A percentile compares a stretch with the other conserved stretches of the same genome.
Conservation (phyloP, 2,113 vertebrate species). For the Phocoena phocoena region DNA sequence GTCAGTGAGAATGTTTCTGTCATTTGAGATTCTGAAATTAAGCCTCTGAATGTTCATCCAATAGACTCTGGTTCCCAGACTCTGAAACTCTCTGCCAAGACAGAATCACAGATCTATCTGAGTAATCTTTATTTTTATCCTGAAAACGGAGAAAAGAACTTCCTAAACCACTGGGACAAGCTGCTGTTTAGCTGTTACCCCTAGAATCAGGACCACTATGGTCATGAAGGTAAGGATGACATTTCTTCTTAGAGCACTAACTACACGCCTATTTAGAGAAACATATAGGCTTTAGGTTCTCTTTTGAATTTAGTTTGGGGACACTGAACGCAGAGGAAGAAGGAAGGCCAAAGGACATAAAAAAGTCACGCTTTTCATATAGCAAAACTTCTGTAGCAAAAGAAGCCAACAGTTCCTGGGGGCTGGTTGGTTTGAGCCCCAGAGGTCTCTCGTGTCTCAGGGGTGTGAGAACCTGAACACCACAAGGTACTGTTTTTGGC, state of each 20-base stretch:
- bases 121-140: slow-evolving; percentile 46
- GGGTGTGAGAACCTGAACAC: background rate
- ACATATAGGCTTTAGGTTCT: background rate
- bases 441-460: background rate
- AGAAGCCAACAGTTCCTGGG: background rate
- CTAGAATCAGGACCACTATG: background rate
- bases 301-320: background rate
- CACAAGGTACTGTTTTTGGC: background rate
- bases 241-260: slow-evolving; percentile 15
- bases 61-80: slow-evolving; percentile 13
- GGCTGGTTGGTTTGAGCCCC: background rate
- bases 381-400: background rate
- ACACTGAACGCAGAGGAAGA: background rate
- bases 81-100: slow-evolving; percentile 56
- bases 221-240: background rate
- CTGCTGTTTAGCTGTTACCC: background rate
- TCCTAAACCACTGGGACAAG: background rate
- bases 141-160: slow-evolving; percentile 36
- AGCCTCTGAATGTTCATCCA: slow-evolving; percentile 1
- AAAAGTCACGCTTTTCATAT: background rate
- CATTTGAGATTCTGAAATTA: slow-evolving; percentile 58
- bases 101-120: slow-evolving; percentile 6
- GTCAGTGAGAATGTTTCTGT: slow-evolving; percentile 40
- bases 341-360: background rate
- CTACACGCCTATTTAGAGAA: background rate